Base-by-base conservation (phyloP, 2,888 invertebrate genomes). In the Caenorhabditis uteleia region DNA sequence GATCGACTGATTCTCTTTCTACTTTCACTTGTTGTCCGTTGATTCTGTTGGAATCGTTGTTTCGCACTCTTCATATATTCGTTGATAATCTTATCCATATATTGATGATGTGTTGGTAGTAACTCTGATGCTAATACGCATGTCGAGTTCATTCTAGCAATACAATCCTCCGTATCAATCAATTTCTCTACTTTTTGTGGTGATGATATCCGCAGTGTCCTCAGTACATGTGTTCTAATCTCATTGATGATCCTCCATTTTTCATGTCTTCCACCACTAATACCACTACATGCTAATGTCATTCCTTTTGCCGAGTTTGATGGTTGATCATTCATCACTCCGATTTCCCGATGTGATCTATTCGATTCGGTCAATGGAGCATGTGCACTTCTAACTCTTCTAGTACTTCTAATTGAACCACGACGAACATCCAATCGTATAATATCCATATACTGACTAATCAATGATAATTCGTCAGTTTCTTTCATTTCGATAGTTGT, bases 401-500 rank as follows among this genome's bases (percentile, higher is more conserved):
- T 38, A 3, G 67, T 64, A 14, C 59, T 67, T 23, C 66, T 50
- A 20, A 70, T 61, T 8, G 58, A 59, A 18, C 69, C 70, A 16
- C 70, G 56, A 4, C 79, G 58, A 26, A 77, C 54, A 47, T 78
- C 77, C 55, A 78, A 55, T 45, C 78, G 68, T 12, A 78, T 75
- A 23, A 81, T 56, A 50, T 81, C 81, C 78, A 81, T 77, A 56
- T 81, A 81, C 25, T 71, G 54, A 38, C 72, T 70, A 46, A 81
- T 75, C 27, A 78, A 54, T 2, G 70, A 51, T 26, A 81, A 45
- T 29, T 59, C 64, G 21, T 68, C 70, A 12, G 68, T 70, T 29
- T 78, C 77, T 12, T 61, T 70, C 39, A 71, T 57, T 31, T 70
- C 72, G 31, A 72, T 45, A 8, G 50, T 36, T 7, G 40, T 20